These are phyloP conservation scores for Genyomyrus donnyi DNA, from an alignment of 2,113 vertebrate species.

Conservation along the genomic window DNA sequence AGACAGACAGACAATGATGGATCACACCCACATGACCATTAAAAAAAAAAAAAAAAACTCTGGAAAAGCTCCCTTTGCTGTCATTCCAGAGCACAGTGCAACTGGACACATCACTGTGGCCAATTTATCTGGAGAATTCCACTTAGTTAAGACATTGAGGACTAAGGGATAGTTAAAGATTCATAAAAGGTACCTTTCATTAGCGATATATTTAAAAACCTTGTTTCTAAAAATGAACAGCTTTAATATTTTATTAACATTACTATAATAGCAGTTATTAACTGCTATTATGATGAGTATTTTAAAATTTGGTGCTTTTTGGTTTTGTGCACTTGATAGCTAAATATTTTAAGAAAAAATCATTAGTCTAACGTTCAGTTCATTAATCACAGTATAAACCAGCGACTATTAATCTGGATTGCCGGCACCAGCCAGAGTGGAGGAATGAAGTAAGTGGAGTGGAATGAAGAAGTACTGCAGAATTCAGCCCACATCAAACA, in stretches of 20 bases:
- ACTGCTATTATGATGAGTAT: neutral
- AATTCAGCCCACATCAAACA: neutral
- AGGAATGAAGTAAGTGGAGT: too few relatives aligned
- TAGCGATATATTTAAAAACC: neutral
- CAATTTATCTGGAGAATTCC: neutral
- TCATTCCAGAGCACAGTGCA: neutral
- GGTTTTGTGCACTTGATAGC: neutral
- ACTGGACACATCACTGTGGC: neutral
- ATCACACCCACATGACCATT: neutral
- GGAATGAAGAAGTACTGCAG: neutral
- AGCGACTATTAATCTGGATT: neutral
- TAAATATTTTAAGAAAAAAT: neutral
- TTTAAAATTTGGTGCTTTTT: neutral
- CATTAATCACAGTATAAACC: neutral
- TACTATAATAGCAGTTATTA: constrained; percentile 7
- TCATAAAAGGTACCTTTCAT: constrained; percentile 8
- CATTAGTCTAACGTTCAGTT: neutral
- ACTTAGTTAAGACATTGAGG: neutral
- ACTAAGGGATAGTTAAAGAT: neutral
- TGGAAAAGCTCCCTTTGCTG: neutral
- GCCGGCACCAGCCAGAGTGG: neutral
- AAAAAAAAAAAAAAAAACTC: neutral
- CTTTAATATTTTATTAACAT: constrained; percentile 10
- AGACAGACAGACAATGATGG: neutral
- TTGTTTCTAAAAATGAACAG: constrained; percentile 10